Percentiles rank a stretch among this genome's conserved stretches.
Evolutionary conservation across 1,140 invertebrate genomes (phyloP).

Genomic region (Calosoma granatense): DNA sequence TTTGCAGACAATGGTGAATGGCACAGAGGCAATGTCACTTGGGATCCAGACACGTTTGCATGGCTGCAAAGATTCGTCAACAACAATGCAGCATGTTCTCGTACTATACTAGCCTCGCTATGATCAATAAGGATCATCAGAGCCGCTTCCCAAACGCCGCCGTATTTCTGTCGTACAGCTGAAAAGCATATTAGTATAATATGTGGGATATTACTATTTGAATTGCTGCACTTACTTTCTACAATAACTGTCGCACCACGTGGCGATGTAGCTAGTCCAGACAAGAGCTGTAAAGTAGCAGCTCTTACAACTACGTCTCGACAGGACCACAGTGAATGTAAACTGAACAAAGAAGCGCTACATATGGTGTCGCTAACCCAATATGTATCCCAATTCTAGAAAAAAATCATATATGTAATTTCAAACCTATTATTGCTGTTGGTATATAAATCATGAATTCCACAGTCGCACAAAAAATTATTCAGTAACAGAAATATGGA

Average conservation of each 20-base stretch:
- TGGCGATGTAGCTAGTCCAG: constrained; percentile 33
- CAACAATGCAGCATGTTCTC: constrained; percentile 34
- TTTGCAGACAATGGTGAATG: neutral
- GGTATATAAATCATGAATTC: no score
- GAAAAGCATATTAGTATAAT: constrained; percentile 19
- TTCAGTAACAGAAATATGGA: constrained; percentile 10
- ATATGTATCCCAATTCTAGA: constrained; percentile 28
- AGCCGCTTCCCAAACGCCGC: constrained; percentile 23
- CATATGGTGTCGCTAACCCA: constrained; percentile 33
- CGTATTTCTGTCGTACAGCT: constrained; percentile 20
- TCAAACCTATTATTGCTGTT: neutral
- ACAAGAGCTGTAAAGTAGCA: constrained; percentile 39
- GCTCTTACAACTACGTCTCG: constrained; percentile 43
- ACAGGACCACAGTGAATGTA: constrained; percentile 37
- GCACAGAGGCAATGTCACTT: neutral
- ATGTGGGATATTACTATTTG: neutral
- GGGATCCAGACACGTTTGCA: neutral
- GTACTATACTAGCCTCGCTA: constrained; percentile 32
- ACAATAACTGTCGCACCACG: constrained; percentile 34
- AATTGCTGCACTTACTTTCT: constrained; percentile 21
- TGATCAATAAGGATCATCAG: constrained; percentile 32
- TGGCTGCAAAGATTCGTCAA: constrained; percentile 31
- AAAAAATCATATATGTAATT: neutral
- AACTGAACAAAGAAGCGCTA: constrained; percentile 34
- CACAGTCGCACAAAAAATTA: no score